Percentiles rank a stretch among this genome's conserved stretches.
Conservation (phyloP, 2,113 vertebrate species). For the Oceanodroma tethys region DNA sequence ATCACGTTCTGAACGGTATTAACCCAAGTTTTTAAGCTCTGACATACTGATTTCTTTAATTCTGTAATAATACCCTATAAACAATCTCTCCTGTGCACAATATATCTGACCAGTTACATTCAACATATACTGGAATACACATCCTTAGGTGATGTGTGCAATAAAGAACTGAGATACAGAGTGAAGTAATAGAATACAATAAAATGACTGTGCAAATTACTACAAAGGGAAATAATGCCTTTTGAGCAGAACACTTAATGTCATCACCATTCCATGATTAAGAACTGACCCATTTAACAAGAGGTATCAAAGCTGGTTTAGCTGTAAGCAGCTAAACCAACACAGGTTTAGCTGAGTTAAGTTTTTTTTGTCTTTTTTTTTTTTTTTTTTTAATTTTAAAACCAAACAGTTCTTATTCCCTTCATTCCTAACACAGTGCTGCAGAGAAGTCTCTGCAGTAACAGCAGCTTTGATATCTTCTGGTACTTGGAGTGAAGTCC, state of each 20-base stretch:
- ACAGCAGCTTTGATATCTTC: slow-evolving; percentile 46
- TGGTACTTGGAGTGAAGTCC: not conserved
- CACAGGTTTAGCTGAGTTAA: not conserved
- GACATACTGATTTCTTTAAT: not conserved
- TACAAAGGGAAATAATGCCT: slow-evolving; percentile 36
- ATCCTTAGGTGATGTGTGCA: not conserved
- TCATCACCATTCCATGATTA: not conserved
- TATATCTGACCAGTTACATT: not conserved
- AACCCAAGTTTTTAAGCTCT: not conserved
- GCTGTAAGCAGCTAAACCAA: slow-evolving; percentile 17
- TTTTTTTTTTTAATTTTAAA: not conserved
- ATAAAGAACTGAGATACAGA: not conserved
- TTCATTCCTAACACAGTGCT: not conserved
- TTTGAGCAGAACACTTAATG: not conserved
- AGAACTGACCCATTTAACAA: slow-evolving; percentile 35
- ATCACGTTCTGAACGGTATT: not conserved
- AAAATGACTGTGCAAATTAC: slow-evolving; percentile 34
- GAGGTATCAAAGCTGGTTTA: slow-evolving; percentile 54
- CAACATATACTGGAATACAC: not conserved
- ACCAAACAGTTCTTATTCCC: slow-evolving; percentile 18
- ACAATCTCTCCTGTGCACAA: not conserved
- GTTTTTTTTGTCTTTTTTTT: not conserved
- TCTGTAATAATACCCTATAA: not conserved
- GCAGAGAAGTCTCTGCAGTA: not conserved
- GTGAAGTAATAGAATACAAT: not conserved